Conservation (phyloP, 1,140 invertebrate species). For the Chymomyza costata region DNA sequence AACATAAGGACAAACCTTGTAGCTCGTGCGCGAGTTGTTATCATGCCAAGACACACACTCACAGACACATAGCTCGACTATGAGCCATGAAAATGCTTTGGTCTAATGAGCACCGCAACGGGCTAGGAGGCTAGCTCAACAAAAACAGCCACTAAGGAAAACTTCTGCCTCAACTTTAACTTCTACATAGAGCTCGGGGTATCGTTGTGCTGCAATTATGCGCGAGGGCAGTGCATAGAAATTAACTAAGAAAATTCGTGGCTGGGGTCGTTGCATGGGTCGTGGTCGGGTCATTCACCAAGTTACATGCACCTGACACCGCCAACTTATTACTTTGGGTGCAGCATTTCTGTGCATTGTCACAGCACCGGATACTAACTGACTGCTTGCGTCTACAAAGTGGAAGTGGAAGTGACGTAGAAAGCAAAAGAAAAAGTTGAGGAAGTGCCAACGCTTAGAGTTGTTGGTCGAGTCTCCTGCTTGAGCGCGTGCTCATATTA, state of each 20-base stretch:
- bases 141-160: constrained; percentile 45
- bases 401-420: too few relatives aligned
- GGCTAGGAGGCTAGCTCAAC: constrained; percentile 20
- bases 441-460: too few relatives aligned
- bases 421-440: constrained; percentile 46
- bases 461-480: too few relatives aligned
- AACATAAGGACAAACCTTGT: constrained; percentile 59
- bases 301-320: constrained; percentile 60
- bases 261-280: constrained; percentile 14
- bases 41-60: constrained; percentile 29
- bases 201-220: constrained; percentile 60
- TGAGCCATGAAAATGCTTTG: constrained; percentile 54
- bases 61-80: constrained; percentile 14
- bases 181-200: too few relatives aligned
- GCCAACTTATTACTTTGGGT: constrained; percentile 60
- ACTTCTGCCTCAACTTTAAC: constrained; percentile 46
- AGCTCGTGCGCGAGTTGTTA: constrained; percentile 58
- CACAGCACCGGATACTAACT: too few relatives aligned
- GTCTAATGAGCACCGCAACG: constrained; percentile 60
- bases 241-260: constrained; percentile 50
- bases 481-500: constrained; percentile 48
- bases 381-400: too few relatives aligned
- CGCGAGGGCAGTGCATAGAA: constrained; percentile 13
- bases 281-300: constrained; percentile 51
- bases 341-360: constrained; percentile 13